Evolutionary conservation across 2,113 vertebrate genomes (phyloP), one percentile per base, ranked within the genome.

Genomic region (Thunnus thynnus): DNA sequence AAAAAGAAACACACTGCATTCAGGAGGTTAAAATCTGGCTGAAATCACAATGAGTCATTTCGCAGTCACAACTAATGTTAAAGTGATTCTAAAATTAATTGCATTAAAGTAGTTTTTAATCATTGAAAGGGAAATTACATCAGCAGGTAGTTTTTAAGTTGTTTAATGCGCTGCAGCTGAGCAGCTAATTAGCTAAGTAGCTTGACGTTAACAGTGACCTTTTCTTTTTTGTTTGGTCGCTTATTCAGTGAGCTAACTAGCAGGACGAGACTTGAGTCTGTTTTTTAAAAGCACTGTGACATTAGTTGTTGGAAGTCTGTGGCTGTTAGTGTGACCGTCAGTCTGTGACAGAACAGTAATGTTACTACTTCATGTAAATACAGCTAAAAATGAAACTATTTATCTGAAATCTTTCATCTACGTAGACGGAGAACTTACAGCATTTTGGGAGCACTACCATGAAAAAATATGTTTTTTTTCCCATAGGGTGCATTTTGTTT

Each of bases 101-200:
- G 32, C 32, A 36, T 32, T 36, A 36, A 36, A 36, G 36, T 36
- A 1, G 36, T 36, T 36, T 4, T 36, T 36, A 9, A 36, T 41
- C 36, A 30, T 30, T 30, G 4, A 30, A 30, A 30, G 27, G 36
- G 8, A 41, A 41, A 41, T 41, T 2, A 41, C 36, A 41, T 41
- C 36, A 41, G 36, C 2, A n/a, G n/a, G 10, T n/a, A 12, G 16
- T 48, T 11, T 66, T 70, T 54, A 60, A 30, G 54, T 54, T 66
- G 14, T n/a, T 64, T 20, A 69, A 66, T 72, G 52, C 54, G 12
- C 66, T 64, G 32, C 48, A 0, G 55, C 50, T 14, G 51, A 1
- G 27, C 16, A 9, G 62, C 47, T 75, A 79, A 79, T 63, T 51
- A 72, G 41, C 55, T 68, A 14, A 32, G 48, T 60, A n/a, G 46